Conservation (phyloP, 2,113 vertebrate species). For the Coptodon bakossiorum region DNA sequence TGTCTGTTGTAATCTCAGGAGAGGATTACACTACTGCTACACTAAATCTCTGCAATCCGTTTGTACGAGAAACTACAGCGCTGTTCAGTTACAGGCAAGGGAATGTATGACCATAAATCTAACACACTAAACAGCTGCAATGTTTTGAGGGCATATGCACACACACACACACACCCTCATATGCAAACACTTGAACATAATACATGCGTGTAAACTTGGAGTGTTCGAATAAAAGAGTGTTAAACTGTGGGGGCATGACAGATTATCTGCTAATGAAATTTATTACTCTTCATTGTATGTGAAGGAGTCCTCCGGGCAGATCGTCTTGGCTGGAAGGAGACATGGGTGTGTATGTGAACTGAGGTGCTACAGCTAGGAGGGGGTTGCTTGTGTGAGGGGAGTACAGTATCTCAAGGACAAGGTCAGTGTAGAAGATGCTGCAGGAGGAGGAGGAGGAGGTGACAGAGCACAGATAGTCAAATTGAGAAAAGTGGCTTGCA, state of each 20-base stretch:
- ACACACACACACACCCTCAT: not conserved
- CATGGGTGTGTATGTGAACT: not conserved
- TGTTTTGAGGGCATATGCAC: rapidly evolving
- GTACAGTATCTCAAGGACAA: not conserved
- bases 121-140: not conserved
- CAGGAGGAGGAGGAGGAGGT: not conserved
- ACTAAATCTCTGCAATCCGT: not conserved
- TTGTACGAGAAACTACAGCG: not conserved
- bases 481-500: not conserved
- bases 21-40: not conserved
- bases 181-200: not conserved
- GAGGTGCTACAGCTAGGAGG: not conserved
- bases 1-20: not conserved
- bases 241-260: not conserved
- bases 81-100: not conserved
- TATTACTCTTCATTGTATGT: not conserved
- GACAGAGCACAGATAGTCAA: not conserved
- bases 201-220: not conserved
- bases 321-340: not conserved
- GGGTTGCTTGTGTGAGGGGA: not conserved
- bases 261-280: not conserved
- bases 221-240: not conserved
- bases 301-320: not conserved
- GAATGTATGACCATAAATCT: not conserved
- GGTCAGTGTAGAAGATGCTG: not conserved